Evolutionary conservation across 2,113 vertebrate genomes (phyloP), one percentile per base, ranked within the genome.

Genomic region (Corythornis madagascariensis): DNA sequence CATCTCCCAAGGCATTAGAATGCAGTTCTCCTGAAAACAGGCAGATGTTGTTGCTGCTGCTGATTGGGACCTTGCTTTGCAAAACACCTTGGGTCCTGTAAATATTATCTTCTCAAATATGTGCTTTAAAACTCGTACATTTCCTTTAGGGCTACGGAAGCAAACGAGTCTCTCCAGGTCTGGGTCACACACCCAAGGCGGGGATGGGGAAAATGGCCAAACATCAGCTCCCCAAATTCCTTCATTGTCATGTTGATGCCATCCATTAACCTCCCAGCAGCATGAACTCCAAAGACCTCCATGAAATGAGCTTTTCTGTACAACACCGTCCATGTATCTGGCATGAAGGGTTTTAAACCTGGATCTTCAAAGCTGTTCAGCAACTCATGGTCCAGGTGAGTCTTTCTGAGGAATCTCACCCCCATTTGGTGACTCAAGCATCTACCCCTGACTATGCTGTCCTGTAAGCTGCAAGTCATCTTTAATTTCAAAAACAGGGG

Each of bases 61-160:
- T 22, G 59, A 22, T 1, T 8, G 10, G 10, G 31, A 43, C 11
- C 40, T 43, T 21, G 25, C 31, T 86, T 55, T 55, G 16, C 52
- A 75, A 53, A 80, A 48, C 22, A 24, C 2, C 10, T 38, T 15
- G 26, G 4, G 29, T 52, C 64, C 29, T 59, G 26, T 17, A 55
- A 66, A 48, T 28, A 55, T 9, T 11, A 3, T 33, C n/a, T 84
- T 10, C 48, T 21, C 33, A 56, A 69, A 80, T 61, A 42, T 1
- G 3, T 3, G 0, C 33, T 48, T 65, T 53, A 33, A 40, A 65
- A 53, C 3, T 2, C 8, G 11, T 33, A 28, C 8, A 3, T 70
- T 57, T 57, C 33, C 66, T 71, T 53, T 22, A 60, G 18, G 9
- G 14, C 21, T 6, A 43, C 9, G 42, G 72, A 66, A 77, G 17